These are phyloP conservation scores for Epinotia ramella DNA, from an alignment of 2,888 invertebrate genomes.

Conservation along the genomic window DNA sequence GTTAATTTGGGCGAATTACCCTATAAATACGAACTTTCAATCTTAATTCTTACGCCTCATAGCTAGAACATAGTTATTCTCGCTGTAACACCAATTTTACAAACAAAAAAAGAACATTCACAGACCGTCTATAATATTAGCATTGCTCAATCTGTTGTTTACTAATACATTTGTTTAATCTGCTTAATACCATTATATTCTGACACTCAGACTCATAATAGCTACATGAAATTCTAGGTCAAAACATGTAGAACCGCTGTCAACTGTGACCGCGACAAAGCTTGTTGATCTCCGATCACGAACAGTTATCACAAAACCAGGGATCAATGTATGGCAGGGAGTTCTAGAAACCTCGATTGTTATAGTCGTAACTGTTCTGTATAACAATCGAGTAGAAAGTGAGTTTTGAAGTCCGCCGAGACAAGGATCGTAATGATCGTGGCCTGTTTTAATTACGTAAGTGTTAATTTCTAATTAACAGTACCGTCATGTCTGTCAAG, in stretches of 20 bases:
- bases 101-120: no score
- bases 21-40: no score
- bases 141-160: not conserved
- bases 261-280: not conserved
- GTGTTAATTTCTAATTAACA: not conserved
- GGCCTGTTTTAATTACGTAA: constrained; percentile 49
- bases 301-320: not conserved
- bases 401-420: constrained; percentile 45
- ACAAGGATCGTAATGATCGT: constrained; percentile 35
- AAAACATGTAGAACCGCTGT: not conserved
- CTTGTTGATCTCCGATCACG: not conserved
- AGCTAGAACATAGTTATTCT: no score
- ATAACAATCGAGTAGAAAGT: constrained; percentile 52
- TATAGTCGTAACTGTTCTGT: constrained; percentile 20
- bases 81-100: no score
- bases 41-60: no score
- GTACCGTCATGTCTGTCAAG: not conserved
- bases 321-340: not conserved
- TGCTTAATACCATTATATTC: not conserved
- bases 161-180: not conserved
- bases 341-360: not conserved
- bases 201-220: not conserved
- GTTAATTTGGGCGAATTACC: no score
- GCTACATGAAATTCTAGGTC: not conserved
- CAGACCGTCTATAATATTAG: no score